phyloP scores from a whole-genome alignment of 37 sponge, comb jelly and placozoan species.

The Crambe crambe region DNA sequence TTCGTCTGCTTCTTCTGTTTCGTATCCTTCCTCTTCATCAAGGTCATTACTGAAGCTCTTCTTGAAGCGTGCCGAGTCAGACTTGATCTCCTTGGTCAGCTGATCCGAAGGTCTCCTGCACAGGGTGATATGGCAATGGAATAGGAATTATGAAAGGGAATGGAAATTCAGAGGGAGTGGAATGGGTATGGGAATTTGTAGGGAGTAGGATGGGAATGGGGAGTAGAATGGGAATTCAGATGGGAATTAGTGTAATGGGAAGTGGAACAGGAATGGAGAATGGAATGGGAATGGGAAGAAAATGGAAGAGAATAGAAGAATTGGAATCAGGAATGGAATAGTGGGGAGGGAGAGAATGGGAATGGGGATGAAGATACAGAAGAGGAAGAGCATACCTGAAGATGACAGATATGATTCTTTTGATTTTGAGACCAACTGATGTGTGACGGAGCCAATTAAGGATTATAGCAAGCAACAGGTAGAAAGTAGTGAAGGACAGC shows the following conservation, averaged over 20 bases:
- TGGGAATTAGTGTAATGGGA: too few species aligned
- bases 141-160: not conserved
- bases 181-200: not conserved
- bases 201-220: not conserved
- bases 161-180: not conserved
- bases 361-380: too few species aligned
- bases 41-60: not conserved
- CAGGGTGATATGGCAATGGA: too few species aligned
- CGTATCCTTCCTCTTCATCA: not conserved
- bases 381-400: slow-evolving; percentile 4
- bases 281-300: too few species aligned
- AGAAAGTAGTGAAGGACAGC: slow-evolving; percentile 47
- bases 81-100: slow-evolving; percentile 23
- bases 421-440: slow-evolving; percentile 7
- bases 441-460: slow-evolving; percentile 50
- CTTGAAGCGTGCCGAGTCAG: not conserved
- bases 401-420: slow-evolving; percentile 1
- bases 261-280: too few species aligned
- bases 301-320: too few species aligned
- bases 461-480: slow-evolving; percentile 34
- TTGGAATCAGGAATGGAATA: too few species aligned
- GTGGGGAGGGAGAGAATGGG: too few species aligned
- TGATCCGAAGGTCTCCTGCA: slow-evolving; percentile 8
- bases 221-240: too few species aligned
- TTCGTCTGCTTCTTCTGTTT: not conserved